A percentile compares a stretch with the other conserved stretches of the same genome.
phyloP scores from a whole-genome alignment of 2,888 invertebrate genomes.

The Erebia epiphron region DNA sequence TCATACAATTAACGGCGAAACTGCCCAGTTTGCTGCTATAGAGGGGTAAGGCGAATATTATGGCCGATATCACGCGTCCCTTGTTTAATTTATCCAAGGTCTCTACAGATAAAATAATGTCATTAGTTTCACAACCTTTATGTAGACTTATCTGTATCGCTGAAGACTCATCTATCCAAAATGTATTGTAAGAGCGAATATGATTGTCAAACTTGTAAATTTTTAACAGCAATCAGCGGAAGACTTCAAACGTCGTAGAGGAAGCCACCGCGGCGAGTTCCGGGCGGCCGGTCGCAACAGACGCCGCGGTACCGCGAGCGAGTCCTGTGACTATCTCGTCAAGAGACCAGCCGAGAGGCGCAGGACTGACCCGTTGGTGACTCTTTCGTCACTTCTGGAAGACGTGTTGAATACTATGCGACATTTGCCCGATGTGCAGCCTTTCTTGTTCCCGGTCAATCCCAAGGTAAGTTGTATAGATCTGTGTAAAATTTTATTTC shows the following conservation, averaged over 20 bases:
- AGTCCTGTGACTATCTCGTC: conserved; percentile 92
- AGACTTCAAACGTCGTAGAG: conserved; percentile 89
- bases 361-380: conserved; percentile 97
- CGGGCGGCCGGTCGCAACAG: conserved; percentile 56
- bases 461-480: conserved; percentile 85
- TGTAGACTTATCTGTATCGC: no score
- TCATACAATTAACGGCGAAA: no score
- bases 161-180: no score
- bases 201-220: no score
- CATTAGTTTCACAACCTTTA: no score
- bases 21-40: no score
- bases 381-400: conserved; percentile 95
- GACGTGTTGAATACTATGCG: conserved; percentile 96
- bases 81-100: no score
- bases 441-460: conserved; percentile 97
- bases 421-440: conserved; percentile 94
- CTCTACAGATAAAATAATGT: no score
- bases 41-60: no score
- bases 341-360: conserved; percentile 88
- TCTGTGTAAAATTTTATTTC: no score
- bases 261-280: conserved; percentile 88
- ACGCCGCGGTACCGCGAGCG: conserved; percentile 65
- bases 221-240: conserved; percentile 88
- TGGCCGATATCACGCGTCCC: no score
- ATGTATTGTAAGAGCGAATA: no score